Conservation (phyloP, 1,140 invertebrate genomes). For the Potamilus streckersoni region DNA sequence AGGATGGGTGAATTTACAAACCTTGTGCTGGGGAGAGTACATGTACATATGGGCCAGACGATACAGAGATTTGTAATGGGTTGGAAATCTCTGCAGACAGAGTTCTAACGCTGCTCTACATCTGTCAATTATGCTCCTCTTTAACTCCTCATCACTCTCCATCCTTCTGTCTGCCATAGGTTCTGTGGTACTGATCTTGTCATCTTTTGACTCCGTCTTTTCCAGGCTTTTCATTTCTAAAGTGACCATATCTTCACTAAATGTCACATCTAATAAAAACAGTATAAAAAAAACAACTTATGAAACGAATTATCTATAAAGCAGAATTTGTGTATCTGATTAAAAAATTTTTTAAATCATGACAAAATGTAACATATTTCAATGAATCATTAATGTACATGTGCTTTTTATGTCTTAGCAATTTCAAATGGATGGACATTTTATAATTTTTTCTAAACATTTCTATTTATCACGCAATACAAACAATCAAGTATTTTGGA, state of each 20-base stretch:
- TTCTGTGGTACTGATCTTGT: conserved; percentile 1
- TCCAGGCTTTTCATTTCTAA: background rate
- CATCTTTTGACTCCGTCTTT: conserved; percentile 6
- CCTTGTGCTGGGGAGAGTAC: conserved; percentile 73
- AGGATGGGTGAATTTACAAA: conserved; percentile 13
- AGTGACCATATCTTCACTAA: background rate
- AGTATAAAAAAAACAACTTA: no score
- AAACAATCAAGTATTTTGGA: no score
- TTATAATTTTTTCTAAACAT: no score
- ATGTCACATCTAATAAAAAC: no score
- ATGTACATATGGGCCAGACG: conserved; percentile 87
- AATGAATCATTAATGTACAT: no score
- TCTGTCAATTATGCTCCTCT: conserved; percentile 62
- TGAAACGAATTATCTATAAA: no score
- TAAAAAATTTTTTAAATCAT: no score
- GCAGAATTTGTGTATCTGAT: no score
- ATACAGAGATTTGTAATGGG: conserved; percentile 94
- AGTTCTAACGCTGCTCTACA: conserved; percentile 85
- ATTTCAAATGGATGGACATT: no score
- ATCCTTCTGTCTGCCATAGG: conserved; percentile 23
- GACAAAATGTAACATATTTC: no score
- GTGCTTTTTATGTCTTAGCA: no score
- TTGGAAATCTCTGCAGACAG: conserved; percentile 85
- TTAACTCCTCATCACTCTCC: conserved; percentile 33
- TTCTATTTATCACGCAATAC: no score